phyloP scores from a whole-genome alignment of 2,113 vertebrate species.

The Rhizomys pruinosus region DNA sequence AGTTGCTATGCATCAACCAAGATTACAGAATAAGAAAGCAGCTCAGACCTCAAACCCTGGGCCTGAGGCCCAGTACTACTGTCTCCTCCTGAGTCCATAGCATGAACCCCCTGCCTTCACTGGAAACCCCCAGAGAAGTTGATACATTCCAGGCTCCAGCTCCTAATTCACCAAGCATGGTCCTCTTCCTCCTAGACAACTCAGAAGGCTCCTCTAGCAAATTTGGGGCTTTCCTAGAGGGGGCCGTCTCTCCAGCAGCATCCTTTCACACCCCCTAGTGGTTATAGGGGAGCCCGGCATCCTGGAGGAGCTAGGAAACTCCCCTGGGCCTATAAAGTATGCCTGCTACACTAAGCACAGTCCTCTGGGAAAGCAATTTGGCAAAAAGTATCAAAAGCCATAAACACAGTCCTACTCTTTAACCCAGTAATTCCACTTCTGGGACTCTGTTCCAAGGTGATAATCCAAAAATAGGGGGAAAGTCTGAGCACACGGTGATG shows the following conservation, averaged over 20 bases:
- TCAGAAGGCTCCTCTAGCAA: slow-evolving; percentile 37
- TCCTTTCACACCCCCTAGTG: slow-evolving; percentile 85
- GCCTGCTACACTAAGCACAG: slow-evolving; percentile 9
- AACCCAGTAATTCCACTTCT: slow-evolving; percentile 79
- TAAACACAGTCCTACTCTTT: slow-evolving; percentile 81
- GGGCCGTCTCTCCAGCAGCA: slow-evolving; percentile 67
- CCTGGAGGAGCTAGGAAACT: slow-evolving; percentile 61
- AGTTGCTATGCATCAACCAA: background rate
- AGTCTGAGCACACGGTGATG: slow-evolving; percentile 59
- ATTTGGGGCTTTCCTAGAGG: slow-evolving; percentile 67
- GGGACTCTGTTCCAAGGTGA: slow-evolving; percentile 71
- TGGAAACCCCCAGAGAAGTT: background rate
- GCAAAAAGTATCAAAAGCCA: slow-evolving; percentile 73
- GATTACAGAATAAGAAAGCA: background rate
- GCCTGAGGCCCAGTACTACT: background rate
- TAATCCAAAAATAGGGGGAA: slow-evolving; percentile 71
- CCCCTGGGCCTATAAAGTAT: slow-evolving; percentile 72
- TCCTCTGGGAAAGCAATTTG: slow-evolving; percentile 75
- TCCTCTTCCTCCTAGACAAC: background rate
- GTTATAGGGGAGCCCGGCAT: slow-evolving; percentile 79
- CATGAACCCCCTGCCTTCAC: background rate
- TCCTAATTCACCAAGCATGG: background rate
- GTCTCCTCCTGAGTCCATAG: background rate
- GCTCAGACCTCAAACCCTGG: background rate
- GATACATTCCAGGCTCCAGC: background rate